phyloP scores from a whole-genome alignment of 2,113 vertebrate species.

The Hypocryptadius cinnamomeus region DNA sequence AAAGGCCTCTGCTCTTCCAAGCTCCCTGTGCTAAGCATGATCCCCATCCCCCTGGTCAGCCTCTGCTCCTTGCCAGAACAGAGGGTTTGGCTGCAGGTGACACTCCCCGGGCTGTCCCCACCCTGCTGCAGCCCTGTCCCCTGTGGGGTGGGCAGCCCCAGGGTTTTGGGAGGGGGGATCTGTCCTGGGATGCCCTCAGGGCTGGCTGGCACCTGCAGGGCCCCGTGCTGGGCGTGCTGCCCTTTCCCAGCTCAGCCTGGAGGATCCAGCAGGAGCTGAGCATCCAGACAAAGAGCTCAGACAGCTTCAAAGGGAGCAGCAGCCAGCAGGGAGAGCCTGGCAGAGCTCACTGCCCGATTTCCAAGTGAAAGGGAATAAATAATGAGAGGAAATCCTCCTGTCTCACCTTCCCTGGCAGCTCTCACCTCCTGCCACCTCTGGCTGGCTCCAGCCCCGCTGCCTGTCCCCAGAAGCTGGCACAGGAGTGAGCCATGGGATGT shows the following conservation, averaged over 20 bases:
- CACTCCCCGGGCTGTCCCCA: not conserved
- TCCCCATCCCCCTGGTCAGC: not conserved
- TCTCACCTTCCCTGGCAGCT: not conserved
- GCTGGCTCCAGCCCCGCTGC: not conserved
- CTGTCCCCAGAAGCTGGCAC: not conserved
- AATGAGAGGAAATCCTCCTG: conserved; percentile 48
- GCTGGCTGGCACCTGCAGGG: not conserved
- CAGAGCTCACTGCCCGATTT: not conserved
- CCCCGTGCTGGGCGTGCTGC: not conserved
- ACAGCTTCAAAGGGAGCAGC: conserved; percentile 10
- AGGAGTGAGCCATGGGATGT: no score
- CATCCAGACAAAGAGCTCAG: not conserved
- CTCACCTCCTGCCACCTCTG: not conserved
- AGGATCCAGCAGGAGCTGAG: not conserved
- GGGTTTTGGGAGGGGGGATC: not conserved
- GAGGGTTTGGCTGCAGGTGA: not conserved
- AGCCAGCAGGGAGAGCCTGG: conserved; percentile 21
- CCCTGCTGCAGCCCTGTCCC: not conserved
- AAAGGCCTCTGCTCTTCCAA: not conserved
- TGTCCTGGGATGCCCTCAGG: not conserved
- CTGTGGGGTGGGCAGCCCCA: rapidly evolving
- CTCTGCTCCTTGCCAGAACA: not conserved
- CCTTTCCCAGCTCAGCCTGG: not conserved
- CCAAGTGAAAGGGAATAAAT: conserved; percentile 50
- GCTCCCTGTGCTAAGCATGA: not conserved